Conservation (phyloP, 1,140 invertebrate genomes). For the Heliconius congener region DNA sequence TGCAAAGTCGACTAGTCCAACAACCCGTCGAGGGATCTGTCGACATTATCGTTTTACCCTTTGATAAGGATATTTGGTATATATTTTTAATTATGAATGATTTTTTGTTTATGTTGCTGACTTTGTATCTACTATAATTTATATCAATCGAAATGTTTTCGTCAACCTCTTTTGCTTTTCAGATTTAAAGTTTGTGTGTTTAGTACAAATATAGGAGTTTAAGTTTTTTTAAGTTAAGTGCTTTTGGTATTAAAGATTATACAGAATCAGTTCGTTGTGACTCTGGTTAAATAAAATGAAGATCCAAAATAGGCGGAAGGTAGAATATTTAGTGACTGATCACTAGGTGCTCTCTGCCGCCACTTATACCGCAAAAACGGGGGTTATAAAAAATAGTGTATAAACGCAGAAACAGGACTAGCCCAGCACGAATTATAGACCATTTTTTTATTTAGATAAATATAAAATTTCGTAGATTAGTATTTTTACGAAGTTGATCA, state of each 20-base stretch:
- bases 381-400: too few species aligned
- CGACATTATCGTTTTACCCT: background rate
- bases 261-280: too few species aligned
- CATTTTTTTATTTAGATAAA: too few species aligned
- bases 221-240: background rate
- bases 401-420: too few species aligned
- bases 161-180: background rate
- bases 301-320: too few species aligned
- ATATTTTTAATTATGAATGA: conserved; percentile 15
- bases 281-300: too few species aligned
- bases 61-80: conserved; percentile 10
- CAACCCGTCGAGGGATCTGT: conserved; percentile 34
- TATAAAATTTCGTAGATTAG: too few species aligned
- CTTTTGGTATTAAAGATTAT: background rate
- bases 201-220: background rate
- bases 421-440: too few species aligned
- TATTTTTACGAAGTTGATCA: too few species aligned
- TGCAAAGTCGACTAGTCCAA: conserved; percentile 39
- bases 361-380: too few species aligned
- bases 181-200: background rate
- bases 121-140: background rate
- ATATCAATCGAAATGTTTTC: background rate
- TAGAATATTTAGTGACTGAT: too few species aligned
- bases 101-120: background rate
- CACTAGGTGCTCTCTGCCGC: too few species aligned